These are phyloP conservation scores for Tokudaia tokunoshimensis DNA, from an alignment of 2,797 vertebrate genomes.

Conservation along the genomic window DNA sequence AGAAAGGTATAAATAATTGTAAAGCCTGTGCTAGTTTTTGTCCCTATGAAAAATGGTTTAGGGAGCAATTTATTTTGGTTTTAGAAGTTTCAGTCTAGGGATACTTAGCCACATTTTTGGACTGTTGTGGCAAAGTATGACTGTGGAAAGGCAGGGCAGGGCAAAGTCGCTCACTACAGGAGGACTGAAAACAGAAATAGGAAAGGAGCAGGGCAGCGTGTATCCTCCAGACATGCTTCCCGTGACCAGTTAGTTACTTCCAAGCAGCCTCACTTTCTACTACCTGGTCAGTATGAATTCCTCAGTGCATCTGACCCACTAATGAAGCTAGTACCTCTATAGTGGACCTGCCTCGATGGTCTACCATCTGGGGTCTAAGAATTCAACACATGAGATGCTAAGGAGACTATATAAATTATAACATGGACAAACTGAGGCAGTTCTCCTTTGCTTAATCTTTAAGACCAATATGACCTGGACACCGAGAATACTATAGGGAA, in stretches of 20 bases:
- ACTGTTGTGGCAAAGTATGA: neutral
- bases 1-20: conserved; percentile 18
- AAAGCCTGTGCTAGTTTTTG: neutral
- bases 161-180: neutral
- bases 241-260: neutral
- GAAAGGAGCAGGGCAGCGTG: neutral
- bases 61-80: neutral
- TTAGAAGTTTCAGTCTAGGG: neutral
- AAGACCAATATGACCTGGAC: neutral
- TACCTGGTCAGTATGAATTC: neutral
- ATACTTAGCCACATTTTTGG: neutral
- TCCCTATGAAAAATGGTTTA: neutral
- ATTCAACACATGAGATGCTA: neutral
- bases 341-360: neutral
- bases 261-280: neutral
- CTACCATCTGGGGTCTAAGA: neutral
- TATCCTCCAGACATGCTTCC: neutral
- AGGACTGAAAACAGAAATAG: neutral
- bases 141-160: neutral
- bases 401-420: neutral
- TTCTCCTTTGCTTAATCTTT: conserved; percentile 26
- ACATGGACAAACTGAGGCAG: neutral
- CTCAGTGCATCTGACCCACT: neutral
- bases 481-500: conserved; percentile 36
- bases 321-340: neutral